Percentiles rank a stretch among this genome's conserved stretches.
Conservation (phyloP, 2,888 invertebrate genomes). For the Nezara viridula region DNA sequence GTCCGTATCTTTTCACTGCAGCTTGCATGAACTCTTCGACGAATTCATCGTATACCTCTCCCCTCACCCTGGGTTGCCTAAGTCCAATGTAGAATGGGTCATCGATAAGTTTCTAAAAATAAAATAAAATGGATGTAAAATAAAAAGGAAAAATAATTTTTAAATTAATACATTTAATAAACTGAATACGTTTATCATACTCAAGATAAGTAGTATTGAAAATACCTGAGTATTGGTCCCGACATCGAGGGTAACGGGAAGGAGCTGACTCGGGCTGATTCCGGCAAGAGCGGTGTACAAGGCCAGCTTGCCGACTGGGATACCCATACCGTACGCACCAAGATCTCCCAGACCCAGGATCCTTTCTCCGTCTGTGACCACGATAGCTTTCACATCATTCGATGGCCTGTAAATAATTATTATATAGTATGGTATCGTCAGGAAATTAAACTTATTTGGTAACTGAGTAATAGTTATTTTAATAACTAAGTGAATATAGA, state of each 20-base stretch:
- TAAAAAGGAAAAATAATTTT: slow-evolving; percentile 43
- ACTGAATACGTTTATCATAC: not conserved
- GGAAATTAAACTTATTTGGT: too few species aligned
- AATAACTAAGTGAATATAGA: too few species aligned
- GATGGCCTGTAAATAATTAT: slow-evolving; percentile 79
- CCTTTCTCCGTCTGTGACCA: slow-evolving; percentile 98
- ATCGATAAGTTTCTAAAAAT: slow-evolving; percentile 79
- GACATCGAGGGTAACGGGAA: slow-evolving; percentile 91
- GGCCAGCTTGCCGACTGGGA: slow-evolving; percentile 96
- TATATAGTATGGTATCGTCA: too few species aligned
- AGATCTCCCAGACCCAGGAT: slow-evolving; percentile 98
- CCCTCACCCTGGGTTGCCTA: slow-evolving; percentile 85
- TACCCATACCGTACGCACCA: slow-evolving; percentile 98
- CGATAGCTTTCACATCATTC: slow-evolving; percentile 87
- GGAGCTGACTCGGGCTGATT: slow-evolving; percentile 93
- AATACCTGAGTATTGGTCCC: slow-evolving; percentile 76
- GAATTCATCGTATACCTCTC: slow-evolving; percentile 90
- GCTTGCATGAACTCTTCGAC: slow-evolving; percentile 98
- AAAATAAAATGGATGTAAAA: not conserved
- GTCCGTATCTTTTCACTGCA: slow-evolving; percentile 86
- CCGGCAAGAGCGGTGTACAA: slow-evolving; percentile 98
- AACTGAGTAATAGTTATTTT: too few species aligned
- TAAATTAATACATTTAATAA: not conserved
- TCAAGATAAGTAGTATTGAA: not conserved
- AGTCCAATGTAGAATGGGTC: slow-evolving; percentile 97